phyloP scores from a whole-genome alignment of 2,797 vertebrate species.

The Melanotaenia nigrans region DNA sequence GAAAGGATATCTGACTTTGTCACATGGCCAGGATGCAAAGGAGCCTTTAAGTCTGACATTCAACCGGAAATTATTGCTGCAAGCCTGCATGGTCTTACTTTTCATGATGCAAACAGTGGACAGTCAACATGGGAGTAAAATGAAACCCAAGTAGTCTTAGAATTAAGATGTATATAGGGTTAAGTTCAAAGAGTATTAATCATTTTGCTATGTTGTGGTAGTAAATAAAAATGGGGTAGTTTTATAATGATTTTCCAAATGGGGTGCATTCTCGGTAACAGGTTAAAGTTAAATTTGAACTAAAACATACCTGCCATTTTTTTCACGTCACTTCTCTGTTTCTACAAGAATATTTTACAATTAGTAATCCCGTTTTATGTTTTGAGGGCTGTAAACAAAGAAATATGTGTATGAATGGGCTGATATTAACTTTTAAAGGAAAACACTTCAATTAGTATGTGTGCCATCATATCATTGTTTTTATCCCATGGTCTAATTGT shows the following conservation, averaged over 20 bases:
- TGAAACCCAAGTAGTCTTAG: conserved; percentile 33
- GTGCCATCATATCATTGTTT: neutral
- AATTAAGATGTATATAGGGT: conserved; percentile 38
- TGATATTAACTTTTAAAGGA: neutral
- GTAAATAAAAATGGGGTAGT: conserved; percentile 14
- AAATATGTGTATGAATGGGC: neutral
- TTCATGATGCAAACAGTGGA: conserved; percentile 61
- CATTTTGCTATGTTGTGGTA: conserved; percentile 23
- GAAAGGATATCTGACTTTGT: conserved; percentile 73
- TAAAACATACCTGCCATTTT: conserved; percentile 3
- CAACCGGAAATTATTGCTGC: conserved; percentile 67
- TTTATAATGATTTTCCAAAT: conserved; percentile 24
- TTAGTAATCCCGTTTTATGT: neutral
- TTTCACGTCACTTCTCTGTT: conserved; percentile 22
- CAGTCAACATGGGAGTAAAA: conserved; percentile 38
- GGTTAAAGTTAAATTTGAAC: neutral
- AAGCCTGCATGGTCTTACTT: conserved; percentile 56
- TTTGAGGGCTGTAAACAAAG: neutral
- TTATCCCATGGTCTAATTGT: neutral
- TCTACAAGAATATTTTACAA: neutral
- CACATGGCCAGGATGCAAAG: conserved; percentile 72
- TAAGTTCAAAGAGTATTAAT: conserved; percentile 34
- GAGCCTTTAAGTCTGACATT: conserved; percentile 68
- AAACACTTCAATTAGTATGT: neutral
- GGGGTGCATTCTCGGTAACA: conserved; percentile 8